Evolutionary conservation across 2,113 vertebrate species (phyloP).

Genomic region (Microtus richardsoni): DNA sequence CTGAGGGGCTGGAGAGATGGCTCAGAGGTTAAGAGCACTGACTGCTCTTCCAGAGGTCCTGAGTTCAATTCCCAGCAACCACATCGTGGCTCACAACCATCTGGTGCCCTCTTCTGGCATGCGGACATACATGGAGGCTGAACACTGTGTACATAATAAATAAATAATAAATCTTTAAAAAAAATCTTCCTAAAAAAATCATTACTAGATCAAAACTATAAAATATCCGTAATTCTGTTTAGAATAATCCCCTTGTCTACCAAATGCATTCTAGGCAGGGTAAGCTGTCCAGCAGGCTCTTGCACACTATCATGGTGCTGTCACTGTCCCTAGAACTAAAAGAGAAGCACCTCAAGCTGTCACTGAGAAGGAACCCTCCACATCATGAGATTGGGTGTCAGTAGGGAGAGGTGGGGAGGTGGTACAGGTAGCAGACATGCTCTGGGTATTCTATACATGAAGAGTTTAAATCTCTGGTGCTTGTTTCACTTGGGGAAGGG

Average conservation of each 20-base stretch:
- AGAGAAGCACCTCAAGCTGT: not conserved
- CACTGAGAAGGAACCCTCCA: not conserved
- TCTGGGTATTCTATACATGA: not conserved
- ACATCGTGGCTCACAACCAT: too few relatives aligned
- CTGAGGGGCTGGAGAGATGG: too few relatives aligned
- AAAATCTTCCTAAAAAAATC: not conserved
- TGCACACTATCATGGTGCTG: not conserved
- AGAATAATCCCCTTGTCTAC: not conserved
- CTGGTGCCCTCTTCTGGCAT: too few relatives aligned
- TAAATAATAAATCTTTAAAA: too few relatives aligned
- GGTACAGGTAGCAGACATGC: not conserved
- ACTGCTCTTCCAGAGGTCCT: too few relatives aligned
- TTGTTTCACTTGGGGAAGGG: not conserved
- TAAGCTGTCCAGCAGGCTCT: not conserved
- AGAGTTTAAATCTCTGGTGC: not conserved
- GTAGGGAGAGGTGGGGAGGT: not conserved
- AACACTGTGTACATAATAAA: too few relatives aligned
- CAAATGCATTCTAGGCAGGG: not conserved
- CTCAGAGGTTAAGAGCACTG: too few relatives aligned
- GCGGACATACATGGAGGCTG: too few relatives aligned
- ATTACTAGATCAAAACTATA: not conserved
- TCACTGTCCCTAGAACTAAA: not conserved
- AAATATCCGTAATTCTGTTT: constrained; percentile 5
- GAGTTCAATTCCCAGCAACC: too few relatives aligned
- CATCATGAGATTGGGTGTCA: not conserved